Base-by-base conservation (phyloP, 2,888 invertebrate species). In the Encarsia formosa region DNA sequence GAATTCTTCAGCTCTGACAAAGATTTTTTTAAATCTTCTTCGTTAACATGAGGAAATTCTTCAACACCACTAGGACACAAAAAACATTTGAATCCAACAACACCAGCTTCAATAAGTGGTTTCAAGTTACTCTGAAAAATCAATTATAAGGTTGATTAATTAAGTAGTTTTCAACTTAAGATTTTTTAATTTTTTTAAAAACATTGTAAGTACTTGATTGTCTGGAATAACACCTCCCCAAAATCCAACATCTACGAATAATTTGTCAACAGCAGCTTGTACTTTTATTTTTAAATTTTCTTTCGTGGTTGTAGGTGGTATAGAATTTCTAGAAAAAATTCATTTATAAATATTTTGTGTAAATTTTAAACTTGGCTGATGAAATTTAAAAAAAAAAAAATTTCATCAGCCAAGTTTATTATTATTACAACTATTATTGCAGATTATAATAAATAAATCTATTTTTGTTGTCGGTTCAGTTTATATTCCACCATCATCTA, bases 201-300 rank as follows among this genome's bases (percentile, higher is more conserved):
- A 26, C 26, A 11, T n/a, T n/a, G 26, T 26, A 26, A 26, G 26
- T 68, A 82, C 82, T 68, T 80, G 72, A 70, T 87, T 87, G 52
- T 79, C 82, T 0, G 83, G 84, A 41, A 86, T 78, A 1, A 87
- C 78, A n/a, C 87, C 87, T n/a, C 87, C 87, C 87, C 87, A 88
- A 70, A 87, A 87, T 3, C 81, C 87, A 38, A 87, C 82, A 66
- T 88, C 87, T 0, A 86, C 81, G 59, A 77, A 84, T 20, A 82
- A 76, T 60, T 75, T 71, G 2, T 78, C 80, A 32, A 75, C 69
- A 0, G 87, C 85, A 2, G 80, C 77, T 11, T 71, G 62, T 2
- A 81, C 77, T 73, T 87, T 88, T 1, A 72, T 75, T 63, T 79
- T 77, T 6, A 87, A 75, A 63, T 82, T 82, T 23, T 78, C 75